Base-by-base conservation (phyloP, 2,888 invertebrate species). In the Autographa gamma region DNA sequence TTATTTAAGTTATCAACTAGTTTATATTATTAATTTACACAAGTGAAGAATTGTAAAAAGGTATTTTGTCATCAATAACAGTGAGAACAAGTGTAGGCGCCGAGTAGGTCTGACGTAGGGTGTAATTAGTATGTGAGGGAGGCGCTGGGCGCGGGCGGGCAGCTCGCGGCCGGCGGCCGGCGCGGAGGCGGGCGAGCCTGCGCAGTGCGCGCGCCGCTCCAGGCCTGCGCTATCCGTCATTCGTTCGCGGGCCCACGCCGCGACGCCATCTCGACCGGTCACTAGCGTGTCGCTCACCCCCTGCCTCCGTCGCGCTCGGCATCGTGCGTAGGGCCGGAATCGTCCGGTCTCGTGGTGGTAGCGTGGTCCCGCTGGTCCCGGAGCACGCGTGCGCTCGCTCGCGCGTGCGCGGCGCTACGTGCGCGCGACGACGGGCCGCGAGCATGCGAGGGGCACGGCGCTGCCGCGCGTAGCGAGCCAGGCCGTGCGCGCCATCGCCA, bases 401-500 rank as follows among this genome's bases (percentile, higher is more conserved):
- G 92, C 93, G 94, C 94, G 95, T 92, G 93, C 94, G 94, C 93
- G 93, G 91, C 90, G 90, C 87, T 86, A 86, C 83, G 79, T 92
- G 91, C 92, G 93, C 94, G 93, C 94, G 92, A 95, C 95, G 95
- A 94, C 95, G 95, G 93, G 90, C 92, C 96, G 95, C 91, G 95
- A 95, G 95, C 93, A 95, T 96, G 95, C 93, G 78, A 91, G 92
- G 91, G 93, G 95, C 93, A 95, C 96, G 96, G 96, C 96, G 95
- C 96, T 96, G 96, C 96, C 96, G 96, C 96, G 96, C 93, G 95
- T 95, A 96, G 96, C 96, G 96, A 96, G 94, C 96, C 96, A 96
- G 96, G 96, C 96, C 96, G 96, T 96, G 96, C 96, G 96, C 96
- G 97, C 96, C 93, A 96, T 96, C 96, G 96, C 95, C 92, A 99